Conservation (phyloP, 1,140 invertebrate species). For the Sarcophaga peregrina region DNA sequence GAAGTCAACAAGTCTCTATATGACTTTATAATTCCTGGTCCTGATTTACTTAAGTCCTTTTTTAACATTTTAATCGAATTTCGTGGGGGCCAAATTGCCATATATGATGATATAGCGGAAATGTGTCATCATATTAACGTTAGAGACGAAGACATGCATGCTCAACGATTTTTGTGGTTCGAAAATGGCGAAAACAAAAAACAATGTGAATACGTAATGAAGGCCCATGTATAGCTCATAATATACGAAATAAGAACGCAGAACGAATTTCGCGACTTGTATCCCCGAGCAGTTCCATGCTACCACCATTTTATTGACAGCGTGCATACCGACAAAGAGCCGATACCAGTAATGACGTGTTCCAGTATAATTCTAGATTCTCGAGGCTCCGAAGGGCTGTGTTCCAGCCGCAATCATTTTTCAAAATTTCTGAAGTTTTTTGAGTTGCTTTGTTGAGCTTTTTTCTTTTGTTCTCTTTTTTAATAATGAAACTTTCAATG, state of each 20-base stretch:
- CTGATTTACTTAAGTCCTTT: background rate
- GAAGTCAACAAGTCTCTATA: background rate
- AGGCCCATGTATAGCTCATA: too few species aligned
- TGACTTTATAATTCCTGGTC: slow-evolving; percentile 1
- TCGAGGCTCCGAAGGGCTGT: background rate
- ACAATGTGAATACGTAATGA: slow-evolving; percentile 18
- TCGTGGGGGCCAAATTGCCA: slow-evolving; percentile 1
- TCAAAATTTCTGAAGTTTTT: too few species aligned
- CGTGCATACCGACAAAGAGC: background rate
- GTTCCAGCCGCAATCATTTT: background rate
- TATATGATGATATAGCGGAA: slow-evolving; percentile 25
- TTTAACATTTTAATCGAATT: background rate
- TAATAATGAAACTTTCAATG: too few species aligned
- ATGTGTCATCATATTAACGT: slow-evolving; percentile 32
- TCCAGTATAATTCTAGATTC: slow-evolving; percentile 26
- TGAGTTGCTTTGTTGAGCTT: too few species aligned
- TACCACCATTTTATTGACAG: slow-evolving; percentile 29
- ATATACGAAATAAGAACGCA: slow-evolving; percentile 30
- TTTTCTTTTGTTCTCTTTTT: too few species aligned
- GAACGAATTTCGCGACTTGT: background rate
- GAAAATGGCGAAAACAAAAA: slow-evolving; percentile 1
- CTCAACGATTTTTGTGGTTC: slow-evolving; percentile 38
- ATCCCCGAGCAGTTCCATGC: slow-evolving; percentile 20
- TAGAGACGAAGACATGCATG: background rate
- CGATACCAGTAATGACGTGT: background rate